Evolutionary conservation across 1,140 invertebrate genomes (phyloP), one percentile per base, ranked within the genome.

Genomic region (Scaptomyza montana): DNA sequence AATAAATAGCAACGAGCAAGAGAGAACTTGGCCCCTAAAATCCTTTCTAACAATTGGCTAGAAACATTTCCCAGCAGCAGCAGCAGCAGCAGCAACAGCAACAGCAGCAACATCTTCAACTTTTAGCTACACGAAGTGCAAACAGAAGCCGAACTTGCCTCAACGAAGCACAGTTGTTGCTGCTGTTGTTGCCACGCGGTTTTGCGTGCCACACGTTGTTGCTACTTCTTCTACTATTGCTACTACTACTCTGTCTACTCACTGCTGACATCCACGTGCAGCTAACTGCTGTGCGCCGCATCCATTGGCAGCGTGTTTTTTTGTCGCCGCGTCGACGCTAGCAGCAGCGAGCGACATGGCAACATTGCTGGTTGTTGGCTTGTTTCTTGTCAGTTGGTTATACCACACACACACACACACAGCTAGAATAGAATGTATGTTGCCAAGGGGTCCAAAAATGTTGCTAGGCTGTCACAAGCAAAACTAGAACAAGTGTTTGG

Each of bases 271-370:
- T 53, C 62, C 73, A 78, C 76, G 76, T 78, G 76, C 76, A 78
- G 54, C 28, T 21, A 47, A 51, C 64, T 86, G 63, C 81, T 86
- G 81, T 71, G 82, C 82, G 82, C 82, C 82, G 82, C 82, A 86
- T 86, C 78, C 87, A 49, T 87, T 82, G 82, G 82, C 82, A 86
- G 82, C 82, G 82, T 87, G 68, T 87, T 86, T 86, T 86, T 86
- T 86, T 78, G 84, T 86, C 84, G 72, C 68, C 82, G 84, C 84
- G 81, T 86, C 82, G 82, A 87, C 81, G 81, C 74, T 75, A 87
- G 81, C 81, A 76, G 81, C 82, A 87, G 55, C 77, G 61, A 46
- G 72, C 72, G 45, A 62, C 61, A 77, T 66, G 69, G 70, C 73
- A 78, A 85, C 77, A 85, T 43, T 43, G n/a, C n/a, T 43, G 39